These are phyloP conservation scores for Trichogramma evanescens DNA, from an alignment of 2,888 invertebrate species.

Conservation along the genomic window DNA sequence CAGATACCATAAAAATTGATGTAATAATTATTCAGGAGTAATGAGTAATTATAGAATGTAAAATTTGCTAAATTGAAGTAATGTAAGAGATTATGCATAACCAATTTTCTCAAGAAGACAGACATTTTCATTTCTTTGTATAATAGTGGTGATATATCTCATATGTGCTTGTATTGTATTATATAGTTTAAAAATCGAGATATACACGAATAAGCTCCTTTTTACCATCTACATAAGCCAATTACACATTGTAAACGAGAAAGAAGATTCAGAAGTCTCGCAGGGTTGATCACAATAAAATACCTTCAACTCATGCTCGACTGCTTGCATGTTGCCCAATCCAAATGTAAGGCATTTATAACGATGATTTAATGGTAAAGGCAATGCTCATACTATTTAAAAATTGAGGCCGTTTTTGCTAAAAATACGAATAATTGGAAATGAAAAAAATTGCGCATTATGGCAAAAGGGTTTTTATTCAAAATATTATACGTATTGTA, in stretches of 20 bases:
- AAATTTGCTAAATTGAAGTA: no score
- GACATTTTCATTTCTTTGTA: conserved; percentile 40
- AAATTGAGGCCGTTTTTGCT: no score
- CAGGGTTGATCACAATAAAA: no score
- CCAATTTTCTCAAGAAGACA: conserved; percentile 33
- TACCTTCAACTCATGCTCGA: not conserved
- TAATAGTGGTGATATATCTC: conserved; percentile 35
- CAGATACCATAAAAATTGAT: conserved; percentile 18
- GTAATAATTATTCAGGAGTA: conserved; percentile 6
- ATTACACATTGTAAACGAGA: no score
- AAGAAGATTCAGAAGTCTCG: no score
- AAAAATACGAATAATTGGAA: no score
- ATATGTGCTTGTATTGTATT: conserved; percentile 42
- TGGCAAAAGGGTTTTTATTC: no score
- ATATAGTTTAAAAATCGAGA: conserved; percentile 35
- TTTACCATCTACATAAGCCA: no score
- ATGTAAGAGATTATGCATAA: conserved; percentile 32
- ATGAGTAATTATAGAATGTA: conserved; percentile 15
- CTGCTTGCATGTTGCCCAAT: conserved; percentile 11
- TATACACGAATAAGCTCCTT: no score
- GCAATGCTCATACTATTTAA: no score
- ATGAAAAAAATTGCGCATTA: no score
- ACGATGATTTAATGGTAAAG: not conserved
- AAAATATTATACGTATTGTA: no score
- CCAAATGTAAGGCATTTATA: conserved; percentile 20